Base-by-base conservation (phyloP, 2,797 vertebrate species). In the Bradypodion pumilum region DNA sequence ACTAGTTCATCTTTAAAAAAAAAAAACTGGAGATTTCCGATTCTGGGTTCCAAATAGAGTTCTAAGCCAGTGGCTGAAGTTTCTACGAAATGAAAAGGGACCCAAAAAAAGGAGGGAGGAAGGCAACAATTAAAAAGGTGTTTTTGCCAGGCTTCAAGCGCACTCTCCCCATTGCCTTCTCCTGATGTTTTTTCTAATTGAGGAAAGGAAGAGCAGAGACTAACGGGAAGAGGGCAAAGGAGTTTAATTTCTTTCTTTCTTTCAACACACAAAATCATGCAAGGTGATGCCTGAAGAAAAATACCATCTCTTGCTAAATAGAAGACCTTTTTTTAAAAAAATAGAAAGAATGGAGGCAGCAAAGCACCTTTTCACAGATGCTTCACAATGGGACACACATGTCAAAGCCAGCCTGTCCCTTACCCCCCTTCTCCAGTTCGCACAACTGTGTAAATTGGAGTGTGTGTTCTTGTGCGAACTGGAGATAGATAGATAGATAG, bases 21-120 rank as follows among this genome's bases (percentile, higher is more conserved):
- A 75, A 16, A 74, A 25, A 46, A 88, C 84, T 85, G 32, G 87
- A 89, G 85, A 70, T 84, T 91, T 91, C 85, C 85, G 0, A 10
- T 88, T 86, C 72, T 86, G 87, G 83, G 86, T 63, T 82, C 60
- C 4, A 81, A 91, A 15, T 40, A 86, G 85, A 90, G 86, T 85
- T 85, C 0, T 35, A 89, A 91, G 93, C 23, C 74, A 81, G 89
- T 62, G 85, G 52, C 63, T 75, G 44, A 91, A 93, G 90, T 82
- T 72, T 35, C 37, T 74, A 40, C 21, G 80, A 23, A 69, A 86
- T 25, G 5, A 66, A 70, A 37, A 88, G 84, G 93, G 94, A 94
- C 94, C 95, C 91, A 78, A 21, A n/a, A n/a, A 88, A 82, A 69
- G 59, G 80, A 82, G 74, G 68, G n/a, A n/a, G n/a, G n/a, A n/a